Percentiles rank a stretch among this genome's conserved stretches.
Conservation (phyloP, 2,888 invertebrate species). For the Uloborus plumipes region DNA sequence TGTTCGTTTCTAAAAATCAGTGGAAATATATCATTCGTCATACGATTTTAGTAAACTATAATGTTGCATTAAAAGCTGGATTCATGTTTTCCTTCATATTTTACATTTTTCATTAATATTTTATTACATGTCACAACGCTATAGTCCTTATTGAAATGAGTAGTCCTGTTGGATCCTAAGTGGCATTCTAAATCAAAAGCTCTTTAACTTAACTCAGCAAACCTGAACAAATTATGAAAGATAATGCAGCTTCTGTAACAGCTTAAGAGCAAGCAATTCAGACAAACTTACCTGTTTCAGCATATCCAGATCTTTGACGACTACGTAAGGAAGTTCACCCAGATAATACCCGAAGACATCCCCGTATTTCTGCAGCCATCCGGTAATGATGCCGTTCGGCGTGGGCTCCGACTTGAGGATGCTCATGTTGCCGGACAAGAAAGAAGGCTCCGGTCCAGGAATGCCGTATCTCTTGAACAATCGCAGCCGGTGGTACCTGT, state of each 20-base stretch:
- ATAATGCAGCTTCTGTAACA: neutral
- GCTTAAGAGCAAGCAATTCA: neutral
- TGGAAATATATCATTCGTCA: no score
- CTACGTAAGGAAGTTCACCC: conserved; percentile 37
- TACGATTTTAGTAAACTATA: no score
- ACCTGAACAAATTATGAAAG: neutral
- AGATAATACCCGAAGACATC: conserved; percentile 45
- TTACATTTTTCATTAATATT: no score
- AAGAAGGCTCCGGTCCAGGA: conserved; percentile 19
- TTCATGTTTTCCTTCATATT: no score
- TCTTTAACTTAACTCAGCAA: no score
- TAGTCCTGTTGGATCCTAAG: no score
- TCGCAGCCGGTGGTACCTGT: conserved; percentile 9
- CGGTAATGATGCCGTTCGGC: conserved; percentile 32
- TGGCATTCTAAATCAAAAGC: no score
- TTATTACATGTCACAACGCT: no score
- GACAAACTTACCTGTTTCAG: conserved; percentile 64
- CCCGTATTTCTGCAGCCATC: conserved; percentile 47
- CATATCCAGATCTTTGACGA: conserved; percentile 51
- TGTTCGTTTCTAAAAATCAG: no score
- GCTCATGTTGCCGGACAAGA: conserved; percentile 37
- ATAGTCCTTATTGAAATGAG: no score
- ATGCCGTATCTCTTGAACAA: conserved; percentile 33
- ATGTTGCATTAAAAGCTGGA: no score
- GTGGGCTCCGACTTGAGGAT: conserved; percentile 20